These are phyloP conservation scores for Cephus pygmeus DNA, from an alignment of 2,888 invertebrate species.

Conservation along the genomic window DNA sequence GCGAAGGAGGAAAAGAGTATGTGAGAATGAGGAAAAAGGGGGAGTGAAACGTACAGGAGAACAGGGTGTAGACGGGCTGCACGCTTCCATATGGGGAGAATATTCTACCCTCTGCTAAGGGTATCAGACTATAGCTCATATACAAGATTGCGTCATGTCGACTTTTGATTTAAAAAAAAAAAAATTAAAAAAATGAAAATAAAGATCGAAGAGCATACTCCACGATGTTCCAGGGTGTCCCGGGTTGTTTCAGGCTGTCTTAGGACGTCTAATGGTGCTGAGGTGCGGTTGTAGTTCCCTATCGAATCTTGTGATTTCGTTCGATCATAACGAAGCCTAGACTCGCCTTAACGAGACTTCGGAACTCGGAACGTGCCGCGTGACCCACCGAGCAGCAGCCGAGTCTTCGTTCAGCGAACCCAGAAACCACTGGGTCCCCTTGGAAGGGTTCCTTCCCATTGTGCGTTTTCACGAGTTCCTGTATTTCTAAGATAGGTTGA, in stretches of 20 bases:
- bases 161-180: not conserved
- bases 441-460: not conserved
- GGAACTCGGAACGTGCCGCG: not conserved
- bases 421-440: not conserved
- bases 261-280: not conserved
- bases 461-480: slow-evolving; percentile 16
- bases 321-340: not conserved
- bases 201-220: not conserved
- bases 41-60: not conserved
- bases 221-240: not conserved
- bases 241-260: not conserved
- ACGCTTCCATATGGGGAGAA: not conserved
- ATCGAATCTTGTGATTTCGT: not conserved
- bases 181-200: not conserved
- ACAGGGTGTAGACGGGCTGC: not conserved
- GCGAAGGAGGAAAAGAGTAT: not conserved
- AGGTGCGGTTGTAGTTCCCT: not conserved
- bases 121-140: not conserved
- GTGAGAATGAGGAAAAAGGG: not conserved
- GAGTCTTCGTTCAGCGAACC: not conserved
- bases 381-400: not conserved
- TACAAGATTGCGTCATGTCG: not conserved
- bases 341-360: not conserved
- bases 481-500: not conserved
- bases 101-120: not conserved